Evolutionary conservation across 1,140 invertebrate species (phyloP).

Genomic region (Megalonaias nervosa): DNA sequence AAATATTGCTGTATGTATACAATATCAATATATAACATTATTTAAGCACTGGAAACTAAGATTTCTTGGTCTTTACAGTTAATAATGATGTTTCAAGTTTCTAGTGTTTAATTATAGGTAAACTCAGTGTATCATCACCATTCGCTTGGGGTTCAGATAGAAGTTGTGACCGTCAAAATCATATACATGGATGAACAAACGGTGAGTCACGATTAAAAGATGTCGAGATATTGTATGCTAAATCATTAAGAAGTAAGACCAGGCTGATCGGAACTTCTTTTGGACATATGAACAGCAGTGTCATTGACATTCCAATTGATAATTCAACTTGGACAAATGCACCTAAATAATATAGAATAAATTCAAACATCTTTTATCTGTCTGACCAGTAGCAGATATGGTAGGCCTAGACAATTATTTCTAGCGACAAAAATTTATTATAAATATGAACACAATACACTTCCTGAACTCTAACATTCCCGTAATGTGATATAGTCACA

Average conservation of each 20-base stretch:
- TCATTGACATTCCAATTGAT: not conserved
- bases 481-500: too few relatives aligned
- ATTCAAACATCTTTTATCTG: slow-evolving; percentile 75
- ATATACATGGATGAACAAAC: slow-evolving; percentile 55
- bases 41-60: not conserved
- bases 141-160: slow-evolving; percentile 56
- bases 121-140: slow-evolving; percentile 63
- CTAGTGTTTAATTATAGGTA: slow-evolving; percentile 46
- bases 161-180: slow-evolving; percentile 60
- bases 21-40: not conserved
- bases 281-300: not conserved
- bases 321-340: not conserved
- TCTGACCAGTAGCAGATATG: not conserved
- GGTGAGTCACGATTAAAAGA: slow-evolving; percentile 44
- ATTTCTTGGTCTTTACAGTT: not conserved
- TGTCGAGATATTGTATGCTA: not conserved
- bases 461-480: too few relatives aligned
- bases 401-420: too few relatives aligned
- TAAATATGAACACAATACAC: too few relatives aligned
- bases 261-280: not conserved
- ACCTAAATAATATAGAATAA: not conserved
- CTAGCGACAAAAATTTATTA: too few relatives aligned
- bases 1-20: not conserved
- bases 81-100: not conserved
- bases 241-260: not conserved